Conservation (phyloP, 2,888 invertebrate species). For the Tiphia femorata region DNA sequence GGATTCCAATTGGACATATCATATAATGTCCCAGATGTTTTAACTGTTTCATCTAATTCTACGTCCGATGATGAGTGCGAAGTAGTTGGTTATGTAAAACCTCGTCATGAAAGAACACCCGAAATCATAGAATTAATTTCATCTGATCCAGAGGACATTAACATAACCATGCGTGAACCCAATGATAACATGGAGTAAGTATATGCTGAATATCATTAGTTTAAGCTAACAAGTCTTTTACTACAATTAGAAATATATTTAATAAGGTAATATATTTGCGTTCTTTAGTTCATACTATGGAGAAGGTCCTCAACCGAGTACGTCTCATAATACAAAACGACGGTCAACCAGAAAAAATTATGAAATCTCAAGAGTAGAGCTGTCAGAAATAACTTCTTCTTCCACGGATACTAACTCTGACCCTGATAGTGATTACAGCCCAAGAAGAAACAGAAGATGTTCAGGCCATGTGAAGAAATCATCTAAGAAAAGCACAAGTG, state of each 20-base stretch:
- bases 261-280: slow-evolving; percentile 15
- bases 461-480: slow-evolving; percentile 26
- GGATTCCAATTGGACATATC: slow-evolving; percentile 41
- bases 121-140: slow-evolving; percentile 75
- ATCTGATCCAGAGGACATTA: slow-evolving; percentile 68
- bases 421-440: slow-evolving; percentile 45
- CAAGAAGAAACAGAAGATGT: slow-evolving; percentile 22
- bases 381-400: slow-evolving; percentile 6
- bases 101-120: slow-evolving; percentile 77
- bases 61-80: slow-evolving; percentile 73
- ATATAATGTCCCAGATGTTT: slow-evolving; percentile 45
- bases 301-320: slow-evolving; percentile 31
- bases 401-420: slow-evolving; percentile 31
- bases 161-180: too few relatives aligned
- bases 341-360: not conserved
- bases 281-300: slow-evolving; percentile 5
- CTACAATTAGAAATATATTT: not conserved
- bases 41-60: slow-evolving; percentile 59
- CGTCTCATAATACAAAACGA: slow-evolving; percentile 27
- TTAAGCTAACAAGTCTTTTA: not conserved
- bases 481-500: slow-evolving; percentile 24
- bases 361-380: not conserved
- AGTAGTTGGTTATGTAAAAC: slow-evolving; percentile 77
- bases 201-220: not conserved
- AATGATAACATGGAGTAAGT: slow-evolving; percentile 31